Percentiles rank a stretch among this genome's conserved stretches.
These are phyloP conservation scores for Stenotaenia linearis DNA, from an alignment of 2,888 invertebrate species.

Conservation along the genomic window DNA sequence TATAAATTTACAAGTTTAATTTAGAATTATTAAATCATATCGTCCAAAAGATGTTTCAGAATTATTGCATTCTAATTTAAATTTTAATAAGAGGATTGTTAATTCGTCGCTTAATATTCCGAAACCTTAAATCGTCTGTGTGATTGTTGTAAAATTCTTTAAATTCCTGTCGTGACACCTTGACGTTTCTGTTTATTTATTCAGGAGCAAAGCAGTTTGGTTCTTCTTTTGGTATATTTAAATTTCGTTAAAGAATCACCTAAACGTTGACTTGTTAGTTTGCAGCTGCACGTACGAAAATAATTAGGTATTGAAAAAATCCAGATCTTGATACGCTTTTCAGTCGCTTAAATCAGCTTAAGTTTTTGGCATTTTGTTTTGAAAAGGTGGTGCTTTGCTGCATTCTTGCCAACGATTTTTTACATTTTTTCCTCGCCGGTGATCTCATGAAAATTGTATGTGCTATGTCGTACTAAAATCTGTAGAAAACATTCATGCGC, in stretches of 20 bases:
- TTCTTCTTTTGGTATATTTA: not conserved
- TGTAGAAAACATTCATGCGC: not conserved
- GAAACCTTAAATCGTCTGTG: not conserved
- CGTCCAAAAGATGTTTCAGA: not conserved
- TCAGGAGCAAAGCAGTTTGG: not conserved
- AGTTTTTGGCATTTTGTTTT: not conserved
- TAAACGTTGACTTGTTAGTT: not conserved
- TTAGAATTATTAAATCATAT: not conserved
- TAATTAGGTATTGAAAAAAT: conserved; percentile 10
- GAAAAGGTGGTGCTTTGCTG: not conserved
- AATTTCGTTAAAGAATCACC: not conserved
- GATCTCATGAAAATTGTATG: conserved; percentile 16
- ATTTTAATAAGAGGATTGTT: conserved; percentile 1
- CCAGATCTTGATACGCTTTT: not conserved
- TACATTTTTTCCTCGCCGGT: not conserved
- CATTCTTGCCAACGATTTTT: conserved; percentile 15
- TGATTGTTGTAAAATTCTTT: not conserved
- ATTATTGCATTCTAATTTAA: not conserved
- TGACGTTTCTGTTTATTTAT: not conserved
- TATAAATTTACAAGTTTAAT: not conserved
- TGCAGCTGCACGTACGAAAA: conserved; percentile 11
- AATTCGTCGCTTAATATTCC: not conserved
- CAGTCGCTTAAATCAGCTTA: conserved; percentile 1
- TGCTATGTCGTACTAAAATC: not conserved
- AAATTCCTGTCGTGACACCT: not conserved